phyloP scores from a whole-genome alignment of 2,888 invertebrate species.

The Chirona hameri region DNA sequence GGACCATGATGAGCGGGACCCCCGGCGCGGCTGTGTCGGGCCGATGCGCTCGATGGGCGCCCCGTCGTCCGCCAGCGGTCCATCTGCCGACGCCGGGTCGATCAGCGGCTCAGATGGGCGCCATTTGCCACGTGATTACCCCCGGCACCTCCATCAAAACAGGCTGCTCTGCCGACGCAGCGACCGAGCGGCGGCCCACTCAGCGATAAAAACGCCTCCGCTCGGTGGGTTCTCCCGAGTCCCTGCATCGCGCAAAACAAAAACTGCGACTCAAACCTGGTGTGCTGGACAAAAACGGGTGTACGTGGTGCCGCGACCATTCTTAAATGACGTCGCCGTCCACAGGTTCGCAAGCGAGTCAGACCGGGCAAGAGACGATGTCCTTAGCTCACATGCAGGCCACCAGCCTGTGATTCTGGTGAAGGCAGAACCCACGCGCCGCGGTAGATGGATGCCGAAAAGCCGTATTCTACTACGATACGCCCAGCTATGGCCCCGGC shows the following conservation, averaged over 20 bases:
- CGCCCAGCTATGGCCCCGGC: too few species aligned
- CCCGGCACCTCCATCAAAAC: constrained; percentile 7
- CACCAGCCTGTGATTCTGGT: too few species aligned
- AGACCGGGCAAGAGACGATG: too few species aligned
- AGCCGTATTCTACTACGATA: too few species aligned
- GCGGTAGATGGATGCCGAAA: too few species aligned
- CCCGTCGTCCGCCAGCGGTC: background rate
- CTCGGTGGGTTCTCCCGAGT: background rate
- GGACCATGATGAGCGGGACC: too few species aligned
- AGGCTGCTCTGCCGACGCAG: background rate
- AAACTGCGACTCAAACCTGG: background rate
- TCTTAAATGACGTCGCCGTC: too few species aligned
- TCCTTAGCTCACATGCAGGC: too few species aligned
- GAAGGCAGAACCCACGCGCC: too few species aligned
- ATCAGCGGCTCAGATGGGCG: background rate
- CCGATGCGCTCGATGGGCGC: background rate
- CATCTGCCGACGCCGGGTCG: background rate
- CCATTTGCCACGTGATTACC: constrained; percentile 26
- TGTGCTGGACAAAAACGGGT: background rate
- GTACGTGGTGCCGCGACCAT: too few species aligned
- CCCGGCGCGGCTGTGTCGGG: too few species aligned
- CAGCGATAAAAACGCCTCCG: background rate
- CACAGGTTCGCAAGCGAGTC: too few species aligned
- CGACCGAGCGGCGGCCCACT: background rate
- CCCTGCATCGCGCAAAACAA: background rate